Conservation (phyloP, 2,113 vertebrate species). For the Callipepla californica region DNA sequence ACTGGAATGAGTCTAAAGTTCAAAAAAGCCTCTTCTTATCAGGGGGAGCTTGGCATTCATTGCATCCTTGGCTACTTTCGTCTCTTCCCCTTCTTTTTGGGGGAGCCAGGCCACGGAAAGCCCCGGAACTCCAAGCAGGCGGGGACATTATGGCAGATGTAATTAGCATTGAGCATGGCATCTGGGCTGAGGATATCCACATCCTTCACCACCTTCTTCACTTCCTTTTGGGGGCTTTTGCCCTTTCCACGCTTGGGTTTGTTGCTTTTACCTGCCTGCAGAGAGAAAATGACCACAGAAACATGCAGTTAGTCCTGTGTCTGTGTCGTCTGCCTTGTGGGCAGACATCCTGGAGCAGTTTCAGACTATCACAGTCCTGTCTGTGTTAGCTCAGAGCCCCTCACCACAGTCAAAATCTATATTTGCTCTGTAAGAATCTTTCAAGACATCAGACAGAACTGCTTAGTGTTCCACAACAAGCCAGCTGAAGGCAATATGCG, state of each 20-base stretch:
- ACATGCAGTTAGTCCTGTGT: accelerated
- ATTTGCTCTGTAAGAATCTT: not conserved
- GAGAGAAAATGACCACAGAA: not conserved
- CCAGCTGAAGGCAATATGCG: accelerated
- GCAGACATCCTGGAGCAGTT: not conserved
- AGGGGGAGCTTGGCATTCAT: accelerated
- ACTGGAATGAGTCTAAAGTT: not conserved
- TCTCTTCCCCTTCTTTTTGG: slow-evolving; percentile 79
- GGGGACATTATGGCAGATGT: slow-evolving; percentile 85
- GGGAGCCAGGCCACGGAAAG: slow-evolving; percentile 80
- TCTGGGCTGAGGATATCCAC: slow-evolving; percentile 83
- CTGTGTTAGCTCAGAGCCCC: not conserved
- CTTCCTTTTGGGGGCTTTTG: slow-evolving; percentile 60
- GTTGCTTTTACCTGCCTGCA: slow-evolving; percentile 77
- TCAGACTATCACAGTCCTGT: accelerated
- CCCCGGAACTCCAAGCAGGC: slow-evolving; percentile 84
- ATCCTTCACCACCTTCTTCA: slow-evolving; percentile 54
- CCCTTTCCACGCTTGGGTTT: slow-evolving; percentile 71
- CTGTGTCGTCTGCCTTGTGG: not conserved
- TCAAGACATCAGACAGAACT: not conserved
- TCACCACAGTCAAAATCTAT: not conserved
- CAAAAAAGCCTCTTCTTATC: not conserved
- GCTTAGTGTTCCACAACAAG: not conserved
- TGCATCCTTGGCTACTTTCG: not conserved
- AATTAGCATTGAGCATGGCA: slow-evolving; percentile 88